A percentile compares a stretch with the other conserved stretches of the same genome.
These are phyloP conservation scores for Dromococcyx pavoninus DNA, from an alignment of 2,797 vertebrate genomes.

Conservation along the genomic window DNA sequence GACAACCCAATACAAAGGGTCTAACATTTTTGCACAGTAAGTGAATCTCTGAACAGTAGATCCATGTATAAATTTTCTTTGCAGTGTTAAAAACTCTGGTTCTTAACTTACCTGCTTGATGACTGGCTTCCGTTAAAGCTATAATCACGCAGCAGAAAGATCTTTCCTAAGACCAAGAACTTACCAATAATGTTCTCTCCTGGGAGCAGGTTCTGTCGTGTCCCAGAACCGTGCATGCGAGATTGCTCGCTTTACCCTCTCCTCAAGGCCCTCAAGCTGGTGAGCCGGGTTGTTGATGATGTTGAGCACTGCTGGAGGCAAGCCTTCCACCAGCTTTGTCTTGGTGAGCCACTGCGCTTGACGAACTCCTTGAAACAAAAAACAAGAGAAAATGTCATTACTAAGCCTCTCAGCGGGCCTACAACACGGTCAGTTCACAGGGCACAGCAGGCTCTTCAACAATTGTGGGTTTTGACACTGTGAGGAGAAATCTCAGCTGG, in stretches of 20 bases:
- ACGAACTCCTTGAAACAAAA: constrained; percentile 79
- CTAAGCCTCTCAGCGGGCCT: no score
- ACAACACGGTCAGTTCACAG: fast-evolving
- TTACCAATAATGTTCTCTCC: constrained; percentile 84
- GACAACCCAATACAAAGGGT: background rate
- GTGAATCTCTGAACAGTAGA: background rate
- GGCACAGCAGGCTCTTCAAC: background rate
- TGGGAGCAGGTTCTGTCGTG: constrained; percentile 74
- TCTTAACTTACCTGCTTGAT: background rate
- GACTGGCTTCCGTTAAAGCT: background rate
- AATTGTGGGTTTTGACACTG: background rate
- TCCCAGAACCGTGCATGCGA: constrained; percentile 87
- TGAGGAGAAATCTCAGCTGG: background rate
- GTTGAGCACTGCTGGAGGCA: constrained; percentile 80
- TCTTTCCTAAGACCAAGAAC: background rate
- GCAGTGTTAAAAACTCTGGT: fast-evolving
- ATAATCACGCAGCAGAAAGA: background rate
- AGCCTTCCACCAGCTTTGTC: constrained; percentile 80
- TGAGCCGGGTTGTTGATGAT: constrained; percentile 68
- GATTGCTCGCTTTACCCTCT: constrained; percentile 77
- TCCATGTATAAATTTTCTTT: no score
- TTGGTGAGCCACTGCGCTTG: constrained; percentile 96
- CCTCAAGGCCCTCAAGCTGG: constrained; percentile 81
- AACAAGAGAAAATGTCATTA: no score
- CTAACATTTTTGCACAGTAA: background rate